These are phyloP conservation scores for Cacoxenus indagator DNA, from an alignment of 2,888 invertebrate genomes.

Conservation along the genomic window DNA sequence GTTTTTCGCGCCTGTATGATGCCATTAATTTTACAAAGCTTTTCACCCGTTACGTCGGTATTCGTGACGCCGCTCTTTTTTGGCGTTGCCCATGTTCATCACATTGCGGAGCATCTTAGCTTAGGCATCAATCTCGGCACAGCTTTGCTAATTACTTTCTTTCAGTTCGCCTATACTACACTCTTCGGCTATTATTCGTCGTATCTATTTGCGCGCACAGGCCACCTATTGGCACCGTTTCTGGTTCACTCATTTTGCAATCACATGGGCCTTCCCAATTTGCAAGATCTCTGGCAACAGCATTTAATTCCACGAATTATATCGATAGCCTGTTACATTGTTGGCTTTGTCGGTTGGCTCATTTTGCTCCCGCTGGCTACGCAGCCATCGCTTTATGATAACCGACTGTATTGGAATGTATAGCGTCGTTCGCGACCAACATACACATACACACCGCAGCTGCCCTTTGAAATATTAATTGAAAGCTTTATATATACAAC, in stretches of 20 bases:
- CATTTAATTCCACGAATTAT: slow-evolving; percentile 74
- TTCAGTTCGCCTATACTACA: slow-evolving; percentile 92
- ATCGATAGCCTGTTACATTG: slow-evolving; percentile 78
- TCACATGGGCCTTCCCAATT: slow-evolving; percentile 95
- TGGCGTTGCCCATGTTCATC: slow-evolving; percentile 95
- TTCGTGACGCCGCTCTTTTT: slow-evolving; percentile 92
- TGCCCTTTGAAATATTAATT: no score
- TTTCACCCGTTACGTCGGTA: slow-evolving; percentile 81
- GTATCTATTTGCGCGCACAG: slow-evolving; percentile 90
- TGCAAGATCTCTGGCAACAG: slow-evolving; percentile 78
- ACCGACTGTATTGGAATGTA: slow-evolving; percentile 74
- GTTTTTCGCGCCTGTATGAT: slow-evolving; percentile 96
- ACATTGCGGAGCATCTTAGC: slow-evolving; percentile 84
- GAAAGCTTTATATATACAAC: no score
- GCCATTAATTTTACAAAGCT: slow-evolving; percentile 87
- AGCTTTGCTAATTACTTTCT: slow-evolving; percentile 82
- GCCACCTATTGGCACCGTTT: slow-evolving; percentile 89
- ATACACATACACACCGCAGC: no score
- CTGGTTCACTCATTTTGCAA: slow-evolving; percentile 95
- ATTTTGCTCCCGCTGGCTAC: slow-evolving; percentile 83
- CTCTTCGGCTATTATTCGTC: slow-evolving; percentile 95
- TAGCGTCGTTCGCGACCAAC: no score
- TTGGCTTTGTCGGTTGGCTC: slow-evolving; percentile 85
- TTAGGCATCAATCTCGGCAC: slow-evolving; percentile 79
- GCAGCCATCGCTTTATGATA: slow-evolving; percentile 76